Conservation (phyloP, 1,140 invertebrate genomes). For the Ceratosolen solmsi region DNA sequence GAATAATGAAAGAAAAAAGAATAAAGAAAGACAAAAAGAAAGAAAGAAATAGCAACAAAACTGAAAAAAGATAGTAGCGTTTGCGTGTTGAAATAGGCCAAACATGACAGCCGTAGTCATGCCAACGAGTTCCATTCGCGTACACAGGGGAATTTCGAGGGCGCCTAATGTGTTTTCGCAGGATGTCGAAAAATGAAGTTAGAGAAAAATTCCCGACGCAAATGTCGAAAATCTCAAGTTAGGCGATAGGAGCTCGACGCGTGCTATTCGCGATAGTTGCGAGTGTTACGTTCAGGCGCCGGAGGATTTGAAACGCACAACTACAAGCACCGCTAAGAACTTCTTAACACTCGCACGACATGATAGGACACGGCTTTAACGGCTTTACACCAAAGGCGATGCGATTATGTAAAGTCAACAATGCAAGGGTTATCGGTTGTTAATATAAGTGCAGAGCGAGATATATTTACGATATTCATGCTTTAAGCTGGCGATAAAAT, state of each 20-base stretch:
- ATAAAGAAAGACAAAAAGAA: constrained; percentile 13
- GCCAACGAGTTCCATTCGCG: constrained; percentile 33
- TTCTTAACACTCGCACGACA: constrained; percentile 35
- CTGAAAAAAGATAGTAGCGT: too few species aligned
- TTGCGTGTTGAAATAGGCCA: constrained; percentile 49
- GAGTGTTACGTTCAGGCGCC: neutral
- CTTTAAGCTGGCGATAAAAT: too few species aligned
- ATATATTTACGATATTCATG: too few species aligned
- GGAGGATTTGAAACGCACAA: neutral
- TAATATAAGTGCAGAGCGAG: neutral
- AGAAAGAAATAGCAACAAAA: too few species aligned
- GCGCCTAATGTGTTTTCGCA: constrained; percentile 9
- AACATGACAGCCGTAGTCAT: constrained; percentile 45
- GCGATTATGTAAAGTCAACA: neutral
- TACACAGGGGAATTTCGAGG: constrained; percentile 2
- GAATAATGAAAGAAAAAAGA: constrained; percentile 3
- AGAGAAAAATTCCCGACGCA: neutral
- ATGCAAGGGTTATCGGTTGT: neutral
- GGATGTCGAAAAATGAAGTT: neutral
- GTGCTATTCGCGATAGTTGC: neutral
- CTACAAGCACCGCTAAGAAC: neutral
- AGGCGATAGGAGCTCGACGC: neutral
- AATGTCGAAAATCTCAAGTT: neutral
- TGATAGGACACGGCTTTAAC: neutral
- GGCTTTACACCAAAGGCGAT: too few species aligned